Evolutionary conservation across 1,140 invertebrate genomes (phyloP), one percentile per base, ranked within the genome.

Genomic region (Acromyrmex charruanus): DNA sequence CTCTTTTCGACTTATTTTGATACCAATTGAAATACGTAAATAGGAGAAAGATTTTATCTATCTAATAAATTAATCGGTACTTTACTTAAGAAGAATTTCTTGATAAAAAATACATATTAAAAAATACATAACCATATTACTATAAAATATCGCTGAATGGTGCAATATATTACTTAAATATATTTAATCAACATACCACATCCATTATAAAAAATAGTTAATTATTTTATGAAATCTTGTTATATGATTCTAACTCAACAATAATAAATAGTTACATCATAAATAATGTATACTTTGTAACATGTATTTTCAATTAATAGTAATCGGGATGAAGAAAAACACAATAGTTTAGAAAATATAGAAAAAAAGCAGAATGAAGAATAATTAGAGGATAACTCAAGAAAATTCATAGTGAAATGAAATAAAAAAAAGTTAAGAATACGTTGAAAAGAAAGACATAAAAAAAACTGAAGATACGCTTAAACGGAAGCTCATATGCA

Each of bases 1-100:
- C 5, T 31, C 9, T 31, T 25, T 55, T 80, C 16, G 9, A 18
- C 7, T 66, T 66, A 66, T 63, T 63, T 63, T 63, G 10, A 2
- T 44, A 25, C 18, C 4, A 2, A 59, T 61, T 59, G 12, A 35
- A 61, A 44, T 61, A 49, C 9, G 44, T 66, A 66, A 55, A 72
- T 72, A 72, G 25, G n/a, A 18, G 16, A 72, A 39, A 9, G 16
- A 35, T 49, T 55, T 74, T 35, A 55, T 58, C 16, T 10, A 1
- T 69, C 21, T 69, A 12, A 49, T 69, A 49, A 49, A 69, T 14
- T 35, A 31, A 21, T 74, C 3, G 14, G 53, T 58, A 55, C 53
- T 74, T 55, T n/a, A 74, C 3, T 74, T 21, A 35, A 55, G 35
- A 74, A 21, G 18, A 21, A 58, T 74, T 74, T 74, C 9, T 74